These are phyloP conservation scores for Loripinus fragilis DNA, from an alignment of 2,888 invertebrate genomes.

Conservation along the genomic window DNA sequence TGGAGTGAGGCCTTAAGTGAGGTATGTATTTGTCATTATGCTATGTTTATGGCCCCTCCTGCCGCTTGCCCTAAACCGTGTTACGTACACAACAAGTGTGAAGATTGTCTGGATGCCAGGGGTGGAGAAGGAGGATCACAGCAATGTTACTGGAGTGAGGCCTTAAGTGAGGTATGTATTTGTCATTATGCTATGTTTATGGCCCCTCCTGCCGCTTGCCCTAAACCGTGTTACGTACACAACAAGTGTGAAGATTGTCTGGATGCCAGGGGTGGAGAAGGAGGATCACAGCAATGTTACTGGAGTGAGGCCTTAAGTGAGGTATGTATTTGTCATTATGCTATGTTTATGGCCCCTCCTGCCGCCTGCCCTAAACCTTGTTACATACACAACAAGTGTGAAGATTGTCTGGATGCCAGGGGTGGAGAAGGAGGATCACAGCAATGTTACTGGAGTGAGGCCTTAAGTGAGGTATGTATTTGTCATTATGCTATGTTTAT, in stretches of 20 bases:
- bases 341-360: slow-evolving; percentile 76
- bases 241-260: slow-evolving; percentile 91
- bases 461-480: slow-evolving; percentile 89
- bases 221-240: slow-evolving; percentile 88
- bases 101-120: slow-evolving; percentile 87
- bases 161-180: slow-evolving; percentile 88
- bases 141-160: slow-evolving; percentile 95
- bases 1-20: slow-evolving; percentile 95
- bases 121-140: slow-evolving; percentile 91
- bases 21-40: slow-evolving; percentile 77
- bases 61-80: slow-evolving; percentile 87
- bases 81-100: slow-evolving; percentile 88
- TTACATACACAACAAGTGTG: slow-evolving; percentile 88
- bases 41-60: slow-evolving; percentile 76
- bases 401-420: slow-evolving; percentile 87
- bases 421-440: slow-evolving; percentile 91
- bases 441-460: slow-evolving; percentile 95
- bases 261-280: slow-evolving; percentile 87
- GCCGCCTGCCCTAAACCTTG: slow-evolving; percentile 87
- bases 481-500: neutral
- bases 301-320: slow-evolving; percentile 95
- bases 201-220: slow-evolving; percentile 84
- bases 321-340: too few species aligned
- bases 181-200: neutral
- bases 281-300: slow-evolving; percentile 92